Percentiles rank a stretch among this genome's conserved stretches.
Evolutionary conservation across 2,113 vertebrate genomes (phyloP).

Genomic region (Mungos mungo): DNA sequence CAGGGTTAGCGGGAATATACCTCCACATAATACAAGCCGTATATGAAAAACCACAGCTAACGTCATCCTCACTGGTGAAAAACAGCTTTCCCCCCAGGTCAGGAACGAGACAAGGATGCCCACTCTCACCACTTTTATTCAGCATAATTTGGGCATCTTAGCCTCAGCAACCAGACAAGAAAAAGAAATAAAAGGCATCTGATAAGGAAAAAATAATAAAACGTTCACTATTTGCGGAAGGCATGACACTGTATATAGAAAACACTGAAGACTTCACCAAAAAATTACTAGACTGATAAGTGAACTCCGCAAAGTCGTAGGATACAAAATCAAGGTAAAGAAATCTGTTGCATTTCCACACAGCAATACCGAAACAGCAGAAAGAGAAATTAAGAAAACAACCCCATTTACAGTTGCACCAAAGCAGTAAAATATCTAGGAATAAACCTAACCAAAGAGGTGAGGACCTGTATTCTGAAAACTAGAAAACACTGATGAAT

Average conservation of each 20-base stretch:
- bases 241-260: not conserved
- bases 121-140: not conserved
- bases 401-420: not conserved
- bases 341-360: not conserved
- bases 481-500: not conserved
- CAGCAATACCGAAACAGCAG: not conserved
- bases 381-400: not conserved
- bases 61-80: not conserved
- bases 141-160: not conserved
- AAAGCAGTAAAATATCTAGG: not conserved
- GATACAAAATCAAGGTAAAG: not conserved
- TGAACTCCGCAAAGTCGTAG: not conserved
- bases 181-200: not conserved
- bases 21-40: not conserved
- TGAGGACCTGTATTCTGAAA: no score
- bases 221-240: not conserved
- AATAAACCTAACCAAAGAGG: not conserved
- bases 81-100: not conserved
- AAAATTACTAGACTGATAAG: not conserved
- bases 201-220: not conserved
- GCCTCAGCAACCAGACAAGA: not conserved
- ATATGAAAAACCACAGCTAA: not conserved
- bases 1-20: not conserved
- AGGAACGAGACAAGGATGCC: not conserved
- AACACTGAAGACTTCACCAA: not conserved